Evolutionary conservation across 2,113 vertebrate genomes (phyloP).

Genomic region (Calonectris borealis): DNA sequence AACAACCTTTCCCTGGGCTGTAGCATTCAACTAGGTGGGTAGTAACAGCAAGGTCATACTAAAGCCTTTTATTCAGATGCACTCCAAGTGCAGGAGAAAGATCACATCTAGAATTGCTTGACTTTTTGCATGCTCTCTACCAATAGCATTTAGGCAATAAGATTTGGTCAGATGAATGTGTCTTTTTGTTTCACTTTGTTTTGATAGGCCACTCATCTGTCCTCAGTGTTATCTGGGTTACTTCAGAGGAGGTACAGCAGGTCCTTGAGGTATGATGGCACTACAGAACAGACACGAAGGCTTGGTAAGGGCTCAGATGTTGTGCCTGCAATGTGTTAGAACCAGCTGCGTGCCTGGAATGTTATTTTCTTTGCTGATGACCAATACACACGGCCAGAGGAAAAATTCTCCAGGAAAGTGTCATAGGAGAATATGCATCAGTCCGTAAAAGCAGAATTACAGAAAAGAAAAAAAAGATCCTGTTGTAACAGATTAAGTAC

Average conservation of each 20-base stretch:
- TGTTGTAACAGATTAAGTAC: slow-evolving; percentile 46
- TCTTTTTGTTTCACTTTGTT: background rate
- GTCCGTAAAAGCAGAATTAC: slow-evolving; percentile 8
- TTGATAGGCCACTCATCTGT: background rate
- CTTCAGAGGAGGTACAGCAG: background rate
- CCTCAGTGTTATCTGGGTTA: background rate
- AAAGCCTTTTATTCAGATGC: background rate
- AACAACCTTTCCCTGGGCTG: background rate
- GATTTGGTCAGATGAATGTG: background rate
- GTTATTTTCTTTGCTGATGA: background rate
- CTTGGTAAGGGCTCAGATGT: background rate
- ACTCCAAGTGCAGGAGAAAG: background rate
- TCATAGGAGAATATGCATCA: slow-evolving; percentile 9
- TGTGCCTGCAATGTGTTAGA: background rate
- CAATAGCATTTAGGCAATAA: background rate
- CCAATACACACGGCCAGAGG: background rate
- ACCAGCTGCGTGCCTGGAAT: background rate
- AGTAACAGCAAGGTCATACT: background rate
- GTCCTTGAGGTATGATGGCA: background rate
- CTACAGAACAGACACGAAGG: background rate
- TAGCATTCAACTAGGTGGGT: background rate
- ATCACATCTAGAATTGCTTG: background rate
- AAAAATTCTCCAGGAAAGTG: background rate
- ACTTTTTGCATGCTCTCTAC: background rate
- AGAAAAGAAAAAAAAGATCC: background rate